These are phyloP conservation scores for Carollia perspicillata DNA, from an alignment of 2,113 vertebrate genomes.

Conservation along the genomic window DNA sequence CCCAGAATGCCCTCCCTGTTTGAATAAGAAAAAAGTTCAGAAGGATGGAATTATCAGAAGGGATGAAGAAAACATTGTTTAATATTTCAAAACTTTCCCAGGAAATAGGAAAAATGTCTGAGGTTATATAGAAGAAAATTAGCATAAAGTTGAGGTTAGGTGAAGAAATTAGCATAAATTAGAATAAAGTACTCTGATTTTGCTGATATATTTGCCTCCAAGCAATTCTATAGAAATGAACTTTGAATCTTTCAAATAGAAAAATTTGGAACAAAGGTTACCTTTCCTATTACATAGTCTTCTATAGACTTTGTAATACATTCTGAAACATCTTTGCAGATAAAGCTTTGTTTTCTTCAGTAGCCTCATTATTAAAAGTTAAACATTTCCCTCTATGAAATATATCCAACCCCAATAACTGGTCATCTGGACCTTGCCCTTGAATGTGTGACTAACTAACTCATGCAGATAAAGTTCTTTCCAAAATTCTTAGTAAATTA, in stretches of 20 bases:
- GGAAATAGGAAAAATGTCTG: slow-evolving; percentile 56
- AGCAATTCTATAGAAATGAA: slow-evolving; percentile 59
- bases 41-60: slow-evolving; percentile 50
- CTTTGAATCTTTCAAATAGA: slow-evolving; percentile 40
- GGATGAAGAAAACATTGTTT: slow-evolving; percentile 17
- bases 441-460: slow-evolving; percentile 1
- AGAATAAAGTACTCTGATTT: slow-evolving; percentile 63
- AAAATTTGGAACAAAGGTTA: background rate
- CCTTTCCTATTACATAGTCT: background rate
- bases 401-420: background rate
- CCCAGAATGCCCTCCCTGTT: background rate
- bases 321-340: background rate
- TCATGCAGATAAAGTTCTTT: background rate
- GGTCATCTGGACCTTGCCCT: background rate
- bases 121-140: slow-evolving; percentile 54
- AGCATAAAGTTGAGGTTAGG: slow-evolving; percentile 48
- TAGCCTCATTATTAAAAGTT: background rate
- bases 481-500: background rate
- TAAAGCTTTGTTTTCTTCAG: slow-evolving; percentile 26
- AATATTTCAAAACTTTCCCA: slow-evolving; percentile 57
- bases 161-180: slow-evolving; percentile 61
- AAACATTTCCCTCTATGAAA: slow-evolving; percentile 1
- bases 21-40: slow-evolving; percentile 41
- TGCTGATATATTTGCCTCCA: slow-evolving; percentile 49
- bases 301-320: background rate